These are phyloP conservation scores for Mohoua ochrocephala DNA, from an alignment of 2,113 vertebrate genomes.

Conservation along the genomic window DNA sequence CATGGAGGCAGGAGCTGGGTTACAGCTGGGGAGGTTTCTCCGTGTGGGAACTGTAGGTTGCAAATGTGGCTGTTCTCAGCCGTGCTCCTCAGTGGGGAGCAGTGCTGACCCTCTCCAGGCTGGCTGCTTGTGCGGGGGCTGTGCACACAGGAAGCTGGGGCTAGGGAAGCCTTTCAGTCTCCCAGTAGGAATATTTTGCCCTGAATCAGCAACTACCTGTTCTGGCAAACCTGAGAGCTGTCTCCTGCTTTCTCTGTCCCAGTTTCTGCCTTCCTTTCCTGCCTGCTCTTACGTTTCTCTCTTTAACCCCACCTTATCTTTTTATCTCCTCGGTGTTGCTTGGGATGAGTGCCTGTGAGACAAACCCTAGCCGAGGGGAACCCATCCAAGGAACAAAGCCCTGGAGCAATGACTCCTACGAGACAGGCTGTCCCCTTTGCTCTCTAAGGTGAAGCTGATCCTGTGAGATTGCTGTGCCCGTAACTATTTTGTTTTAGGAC, in stretches of 20 bases:
- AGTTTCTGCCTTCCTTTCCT: neutral
- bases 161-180: rapidly evolving
- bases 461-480: neutral
- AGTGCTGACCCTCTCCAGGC: neutral
- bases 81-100: neutral
- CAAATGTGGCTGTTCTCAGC: neutral
- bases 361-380: neutral
- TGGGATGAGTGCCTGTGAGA: neutral
- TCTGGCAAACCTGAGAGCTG: neutral
- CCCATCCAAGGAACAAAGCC: neutral
- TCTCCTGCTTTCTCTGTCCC: neutral
- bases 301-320: neutral
- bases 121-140: neutral
- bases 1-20: neutral
- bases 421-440: neutral
- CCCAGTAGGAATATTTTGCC: neutral
- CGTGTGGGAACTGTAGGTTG: neutral
- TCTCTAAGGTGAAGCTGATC: neutral
- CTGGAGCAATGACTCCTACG: neutral
- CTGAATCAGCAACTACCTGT: neutral
- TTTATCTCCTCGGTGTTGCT: neutral
- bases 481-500: neutral
- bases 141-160: neutral
- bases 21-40: neutral
- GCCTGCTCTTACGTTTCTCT: neutral